Base-by-base conservation (phyloP, 92 coral and sea anemone genomes). In the Porites cylindrica region DNA sequence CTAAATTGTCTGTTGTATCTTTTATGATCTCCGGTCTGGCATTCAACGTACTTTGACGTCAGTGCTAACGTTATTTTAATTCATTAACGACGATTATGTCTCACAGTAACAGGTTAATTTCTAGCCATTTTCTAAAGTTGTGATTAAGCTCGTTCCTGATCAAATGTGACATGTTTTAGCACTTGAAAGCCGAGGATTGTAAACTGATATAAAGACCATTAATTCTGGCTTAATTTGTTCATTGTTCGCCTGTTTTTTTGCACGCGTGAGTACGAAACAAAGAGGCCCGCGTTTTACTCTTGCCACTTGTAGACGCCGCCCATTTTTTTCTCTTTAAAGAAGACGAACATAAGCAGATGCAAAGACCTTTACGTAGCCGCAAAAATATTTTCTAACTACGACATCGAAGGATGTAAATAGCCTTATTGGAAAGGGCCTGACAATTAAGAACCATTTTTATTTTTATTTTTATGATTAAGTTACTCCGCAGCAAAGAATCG, bases 131-230 rank as follows among this genome's bases (percentile, higher is more conserved):
- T 21, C 52, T 17, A 51, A 66, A 80, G 18, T 24, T 50, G 66
- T 80, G 65, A 80, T 32, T 51, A 51, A 12, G 38, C 0, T 38
- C 47, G 51, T 11, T 82, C 50, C n/a, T 58, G 47, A 82, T 71
- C 26, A 59, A 58, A 72, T 71, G 76, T 82, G 86, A 82, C 86
- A 82, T 51, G 65, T 43, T n/a, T 1, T 14, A 18, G 51, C 58
- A 24, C 85, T 70, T 11, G n/a, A 32, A 70, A 77, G 71, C 65
- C 32, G 82, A 26, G 56, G 23, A 53, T 17, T 21, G 3, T 10
- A 58, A 64, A 79, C 65, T 47, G 12, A 63, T 63, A 14, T 11
- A 6, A 20, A 50, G 2, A 47, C 60, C 20, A 47, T 63, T 18
- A n/a, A n/a, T 58, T 60, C 26, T 63, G 16, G 43, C 56, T 13